These are phyloP conservation scores for Steinernema feltiae DNA, from an alignment of 1,140 invertebrate genomes.

Conservation along the genomic window DNA sequence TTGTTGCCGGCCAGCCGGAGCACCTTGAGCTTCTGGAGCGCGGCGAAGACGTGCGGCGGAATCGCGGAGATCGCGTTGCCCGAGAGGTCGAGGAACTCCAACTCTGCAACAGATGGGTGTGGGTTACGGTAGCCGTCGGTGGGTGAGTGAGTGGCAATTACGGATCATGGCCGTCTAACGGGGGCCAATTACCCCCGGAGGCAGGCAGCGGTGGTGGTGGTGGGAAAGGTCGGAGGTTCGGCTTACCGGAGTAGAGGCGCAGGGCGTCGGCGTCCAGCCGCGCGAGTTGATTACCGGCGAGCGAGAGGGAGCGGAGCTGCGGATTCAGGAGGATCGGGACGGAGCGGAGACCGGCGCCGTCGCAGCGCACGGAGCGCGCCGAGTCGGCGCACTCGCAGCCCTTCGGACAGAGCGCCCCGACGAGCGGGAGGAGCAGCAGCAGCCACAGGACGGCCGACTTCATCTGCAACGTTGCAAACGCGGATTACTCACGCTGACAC, in stretches of 20 bases:
- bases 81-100: slow-evolving; percentile 21
- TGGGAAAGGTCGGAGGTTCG: too few relatives aligned
- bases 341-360: slow-evolving; percentile 7
- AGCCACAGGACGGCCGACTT: not conserved
- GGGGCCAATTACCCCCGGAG: not conserved
- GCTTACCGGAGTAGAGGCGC: slow-evolving; percentile 15
- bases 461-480: slow-evolving; percentile 6
- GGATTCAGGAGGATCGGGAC: slow-evolving; percentile 22
- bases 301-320: not conserved
- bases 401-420: slow-evolving; percentile 11
- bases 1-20: slow-evolving; percentile 17
- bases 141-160: not conserved
- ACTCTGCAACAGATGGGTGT: slow-evolving; percentile 6
- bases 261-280: slow-evolving; percentile 10
- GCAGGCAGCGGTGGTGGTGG: too few relatives aligned
- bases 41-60: not conserved
- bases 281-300: slow-evolving; percentile 12
- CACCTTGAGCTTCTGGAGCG: slow-evolving; percentile 19
- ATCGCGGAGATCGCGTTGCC: slow-evolving; percentile 16
- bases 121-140: not conserved
- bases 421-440: not conserved
- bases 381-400: slow-evolving; percentile 10
- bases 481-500: not conserved
- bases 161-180: not conserved
- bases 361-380: slow-evolving; percentile 4